Percentiles rank a stretch among this genome's conserved stretches.
phyloP scores from a whole-genome alignment of 2,888 invertebrate species.

The Dryomyza anilis region DNA sequence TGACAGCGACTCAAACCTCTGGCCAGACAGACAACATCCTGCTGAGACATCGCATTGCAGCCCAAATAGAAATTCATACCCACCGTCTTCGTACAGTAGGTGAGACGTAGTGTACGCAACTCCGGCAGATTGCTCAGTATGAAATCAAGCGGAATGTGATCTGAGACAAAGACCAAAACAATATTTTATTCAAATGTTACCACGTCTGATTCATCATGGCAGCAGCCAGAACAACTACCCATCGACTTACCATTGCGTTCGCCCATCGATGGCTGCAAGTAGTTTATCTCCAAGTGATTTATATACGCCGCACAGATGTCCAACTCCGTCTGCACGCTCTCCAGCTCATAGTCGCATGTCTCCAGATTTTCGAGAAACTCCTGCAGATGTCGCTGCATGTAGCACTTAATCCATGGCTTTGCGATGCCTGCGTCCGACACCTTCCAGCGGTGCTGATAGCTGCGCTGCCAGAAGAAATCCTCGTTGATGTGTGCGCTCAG shows the following conservation, averaged over 20 bases:
- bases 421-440: slow-evolving; percentile 26
- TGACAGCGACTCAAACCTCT: slow-evolving; percentile 56
- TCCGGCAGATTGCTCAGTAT: slow-evolving; percentile 58
- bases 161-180: slow-evolving; percentile 38
- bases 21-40: slow-evolving; percentile 51
- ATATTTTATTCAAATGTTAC: not conserved
- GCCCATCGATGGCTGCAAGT: slow-evolving; percentile 52
- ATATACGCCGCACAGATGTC: slow-evolving; percentile 58
- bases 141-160: slow-evolving; percentile 61
- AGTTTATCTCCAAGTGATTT: slow-evolving; percentile 56
- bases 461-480: slow-evolving; percentile 58
- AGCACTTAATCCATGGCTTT: slow-evolving; percentile 57
- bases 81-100: slow-evolving; percentile 58
- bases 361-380: slow-evolving; percentile 58
- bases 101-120: slow-evolving; percentile 54
- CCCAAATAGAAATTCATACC: slow-evolving; percentile 57
- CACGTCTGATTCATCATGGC: not conserved
- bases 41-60: slow-evolving; percentile 55
- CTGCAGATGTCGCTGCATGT: slow-evolving; percentile 61
- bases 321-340: slow-evolving; percentile 51
- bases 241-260: slow-evolving; percentile 44
- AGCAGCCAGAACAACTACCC: not conserved
- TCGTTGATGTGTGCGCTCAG: slow-evolving; percentile 55
- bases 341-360: slow-evolving; percentile 57
- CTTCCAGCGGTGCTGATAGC: slow-evolving; percentile 56